phyloP scores from a whole-genome alignment of 92 coral and sea anemone species.

The Nematostella vectensis region DNA sequence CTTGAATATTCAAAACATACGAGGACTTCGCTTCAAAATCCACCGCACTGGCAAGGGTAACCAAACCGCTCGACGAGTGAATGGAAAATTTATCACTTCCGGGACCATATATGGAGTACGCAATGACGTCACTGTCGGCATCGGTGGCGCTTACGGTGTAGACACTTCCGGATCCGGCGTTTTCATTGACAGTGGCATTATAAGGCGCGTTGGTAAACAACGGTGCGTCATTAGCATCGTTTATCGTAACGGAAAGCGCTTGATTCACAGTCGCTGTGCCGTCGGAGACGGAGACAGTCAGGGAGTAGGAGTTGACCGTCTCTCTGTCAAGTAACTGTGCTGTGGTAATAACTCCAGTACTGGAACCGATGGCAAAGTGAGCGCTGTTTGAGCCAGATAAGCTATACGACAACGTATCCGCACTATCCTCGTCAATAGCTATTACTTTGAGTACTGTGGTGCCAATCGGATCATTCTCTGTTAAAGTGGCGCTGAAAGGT shows the following conservation, averaged over 20 bases:
- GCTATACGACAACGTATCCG: constrained; percentile 28
- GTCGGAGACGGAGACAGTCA: constrained; percentile 30
- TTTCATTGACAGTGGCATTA: constrained; percentile 28
- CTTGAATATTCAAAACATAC: constrained; percentile 23
- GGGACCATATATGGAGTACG: constrained; percentile 25
- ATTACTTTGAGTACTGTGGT: constrained; percentile 26
- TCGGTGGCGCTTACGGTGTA: constrained; percentile 39
- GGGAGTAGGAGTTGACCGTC: constrained; percentile 33
- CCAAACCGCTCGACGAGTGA: constrained; percentile 27
- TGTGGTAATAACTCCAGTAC: constrained; percentile 31
- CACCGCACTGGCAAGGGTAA: constrained; percentile 19
- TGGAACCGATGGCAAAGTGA: constrained; percentile 30
- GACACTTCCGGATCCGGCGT: constrained; percentile 24
- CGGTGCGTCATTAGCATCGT: constrained; percentile 32
- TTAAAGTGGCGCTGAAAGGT: constrained; percentile 19
- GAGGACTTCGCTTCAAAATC: constrained; percentile 32
- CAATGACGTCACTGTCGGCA: constrained; percentile 37
- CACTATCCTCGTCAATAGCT: constrained; percentile 38
- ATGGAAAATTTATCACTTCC: constrained; percentile 31
- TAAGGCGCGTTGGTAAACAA: constrained; percentile 29
- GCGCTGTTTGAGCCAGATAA: constrained; percentile 22
- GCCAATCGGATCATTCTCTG: constrained; percentile 32
- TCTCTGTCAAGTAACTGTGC: constrained; percentile 29
- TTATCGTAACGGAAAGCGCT: constrained; percentile 12
- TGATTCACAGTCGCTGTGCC: constrained; percentile 24